Evolutionary conservation across 2,888 invertebrate genomes (phyloP).

Genomic region (Linhomoeus sp.): DNA sequence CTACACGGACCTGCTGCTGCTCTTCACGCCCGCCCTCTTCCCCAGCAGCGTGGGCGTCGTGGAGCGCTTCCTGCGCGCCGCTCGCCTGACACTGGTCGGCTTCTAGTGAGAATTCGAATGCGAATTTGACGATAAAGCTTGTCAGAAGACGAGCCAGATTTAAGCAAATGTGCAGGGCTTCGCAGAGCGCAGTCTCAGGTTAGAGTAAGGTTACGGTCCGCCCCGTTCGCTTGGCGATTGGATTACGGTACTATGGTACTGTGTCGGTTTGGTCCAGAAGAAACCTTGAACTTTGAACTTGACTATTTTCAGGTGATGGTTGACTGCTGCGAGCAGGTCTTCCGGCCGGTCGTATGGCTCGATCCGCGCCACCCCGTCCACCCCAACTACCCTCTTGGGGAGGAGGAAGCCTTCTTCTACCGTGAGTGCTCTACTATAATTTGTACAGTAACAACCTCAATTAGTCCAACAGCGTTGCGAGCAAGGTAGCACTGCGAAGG

Average conservation of each 20-base stretch:
- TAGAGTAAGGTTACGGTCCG: too few species aligned
- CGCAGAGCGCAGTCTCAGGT: too few species aligned
- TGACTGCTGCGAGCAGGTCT: slow-evolving; percentile 11
- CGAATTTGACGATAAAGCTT: too few species aligned
- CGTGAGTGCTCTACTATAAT: slow-evolving; percentile 5
- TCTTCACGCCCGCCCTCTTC: slow-evolving; percentile 11
- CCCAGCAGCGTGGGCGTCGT: slow-evolving; percentile 10
- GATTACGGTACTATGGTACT: too few species aligned
- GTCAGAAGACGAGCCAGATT: too few species aligned
- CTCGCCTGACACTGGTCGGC: slow-evolving; percentile 8
- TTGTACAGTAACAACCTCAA: background rate
- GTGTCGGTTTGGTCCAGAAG: too few species aligned
- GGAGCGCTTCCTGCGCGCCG: slow-evolving; percentile 10
- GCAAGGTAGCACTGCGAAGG: too few species aligned
- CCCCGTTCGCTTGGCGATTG: too few species aligned
- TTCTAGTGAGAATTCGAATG: too few species aligned
- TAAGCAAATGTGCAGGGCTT: too few species aligned
- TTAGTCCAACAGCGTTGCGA: background rate
- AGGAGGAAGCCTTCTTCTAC: slow-evolving; percentile 10
- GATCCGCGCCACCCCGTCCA: background rate
- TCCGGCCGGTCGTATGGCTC: slow-evolving; percentile 7
- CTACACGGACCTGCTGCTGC: slow-evolving; percentile 11
- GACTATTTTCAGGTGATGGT: too few species aligned
- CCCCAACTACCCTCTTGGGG: background rate
- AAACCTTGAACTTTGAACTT: too few species aligned